These are phyloP conservation scores for Troglohyphantes excavatus DNA, from an alignment of 2,888 invertebrate genomes.

Conservation along the genomic window DNA sequence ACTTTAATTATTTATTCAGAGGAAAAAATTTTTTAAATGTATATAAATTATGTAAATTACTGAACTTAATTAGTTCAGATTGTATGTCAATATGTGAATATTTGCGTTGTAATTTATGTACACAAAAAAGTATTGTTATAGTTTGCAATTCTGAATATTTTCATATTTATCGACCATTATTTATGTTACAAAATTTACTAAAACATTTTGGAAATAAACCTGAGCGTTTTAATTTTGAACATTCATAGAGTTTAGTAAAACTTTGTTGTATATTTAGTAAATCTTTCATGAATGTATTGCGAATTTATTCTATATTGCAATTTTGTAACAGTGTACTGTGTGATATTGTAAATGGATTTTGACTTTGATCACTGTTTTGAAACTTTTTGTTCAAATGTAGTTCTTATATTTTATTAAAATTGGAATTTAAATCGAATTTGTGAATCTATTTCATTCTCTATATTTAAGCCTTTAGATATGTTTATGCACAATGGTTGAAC, in stretches of 20 bases:
- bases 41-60: neutral
- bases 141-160: neutral
- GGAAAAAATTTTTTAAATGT: neutral
- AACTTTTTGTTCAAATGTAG: neutral
- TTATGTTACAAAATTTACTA: neutral
- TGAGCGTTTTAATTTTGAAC: neutral
- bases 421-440: neutral
- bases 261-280: neutral
- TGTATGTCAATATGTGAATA: constrained; percentile 1
- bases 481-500: too few relatives aligned
- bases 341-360: neutral
- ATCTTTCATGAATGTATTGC: neutral
- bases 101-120: neutral
- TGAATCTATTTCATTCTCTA: neutral
- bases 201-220: neutral
- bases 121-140: neutral
- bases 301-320: neutral
- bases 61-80: too few relatives aligned
- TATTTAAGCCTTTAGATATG: too few relatives aligned
- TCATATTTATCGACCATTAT: neutral
- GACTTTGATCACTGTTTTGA: neutral
- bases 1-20: too few relatives aligned
- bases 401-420: constrained; percentile 5
- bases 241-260: neutral
- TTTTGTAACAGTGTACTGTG: neutral